These are phyloP conservation scores for Tenthredo distinguenda DNA, from an alignment of 2,888 invertebrate genomes.

Conservation along the genomic window DNA sequence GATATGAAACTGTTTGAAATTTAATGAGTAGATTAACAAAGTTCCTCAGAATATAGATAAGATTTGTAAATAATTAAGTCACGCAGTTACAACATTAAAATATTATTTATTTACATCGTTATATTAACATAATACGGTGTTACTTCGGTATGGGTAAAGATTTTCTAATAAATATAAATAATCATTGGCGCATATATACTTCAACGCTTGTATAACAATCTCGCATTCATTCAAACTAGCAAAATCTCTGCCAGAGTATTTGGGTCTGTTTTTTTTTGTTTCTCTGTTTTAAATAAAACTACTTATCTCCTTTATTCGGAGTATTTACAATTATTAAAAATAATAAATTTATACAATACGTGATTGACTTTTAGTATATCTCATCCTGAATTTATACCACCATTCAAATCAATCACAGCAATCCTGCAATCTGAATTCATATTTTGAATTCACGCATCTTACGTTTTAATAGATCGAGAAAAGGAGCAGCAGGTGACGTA, in stretches of 20 bases:
- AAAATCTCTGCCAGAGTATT: neutral
- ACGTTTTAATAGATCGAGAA: neutral
- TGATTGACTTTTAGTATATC: neutral
- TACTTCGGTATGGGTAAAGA: conserved; percentile 21
- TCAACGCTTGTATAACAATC: neutral
- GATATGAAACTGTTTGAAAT: neutral
- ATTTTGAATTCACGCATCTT: neutral
- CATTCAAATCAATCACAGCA: conserved; percentile 30
- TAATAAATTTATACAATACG: conserved; percentile 35
- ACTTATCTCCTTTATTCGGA: conserved; percentile 27
- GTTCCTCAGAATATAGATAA: neutral
- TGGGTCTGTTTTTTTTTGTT: neutral
- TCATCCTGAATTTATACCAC: neutral
- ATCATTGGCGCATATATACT: neutral
- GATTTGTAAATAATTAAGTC: neutral
- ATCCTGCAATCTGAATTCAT: conserved; percentile 12
- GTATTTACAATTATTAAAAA: conserved; percentile 26
- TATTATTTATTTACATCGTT: conserved; percentile 53
- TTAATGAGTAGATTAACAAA: neutral
- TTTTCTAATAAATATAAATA: conserved; percentile 47
- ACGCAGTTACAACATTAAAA: conserved; percentile 45
- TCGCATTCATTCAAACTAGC: conserved; percentile 22
- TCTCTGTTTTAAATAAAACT: neutral
- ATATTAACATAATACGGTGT: conserved; percentile 41
- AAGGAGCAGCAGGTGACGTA: neutral